A percentile compares a stretch with the other conserved stretches of the same genome.
Evolutionary conservation across 2,113 vertebrate genomes (phyloP).

Genomic region (Cygnus buccinator): DNA sequence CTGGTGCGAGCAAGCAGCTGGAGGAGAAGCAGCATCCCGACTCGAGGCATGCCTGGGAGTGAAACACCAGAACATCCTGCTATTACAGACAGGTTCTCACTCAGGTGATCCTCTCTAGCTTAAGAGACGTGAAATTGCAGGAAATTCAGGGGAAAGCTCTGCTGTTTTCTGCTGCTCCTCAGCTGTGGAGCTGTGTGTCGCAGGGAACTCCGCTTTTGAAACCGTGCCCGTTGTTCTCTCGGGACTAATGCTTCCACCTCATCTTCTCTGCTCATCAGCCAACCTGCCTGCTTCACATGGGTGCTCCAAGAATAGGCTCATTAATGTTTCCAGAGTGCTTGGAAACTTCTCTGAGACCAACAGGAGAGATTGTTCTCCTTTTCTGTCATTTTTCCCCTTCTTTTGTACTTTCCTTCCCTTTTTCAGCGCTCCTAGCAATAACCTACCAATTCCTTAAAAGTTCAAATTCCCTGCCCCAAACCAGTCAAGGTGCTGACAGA

Average conservation of each 20-base stretch:
- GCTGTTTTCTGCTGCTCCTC: neutral
- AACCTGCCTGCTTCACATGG: neutral
- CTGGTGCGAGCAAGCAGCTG: neutral
- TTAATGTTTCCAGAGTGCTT: neutral
- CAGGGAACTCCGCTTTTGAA: neutral
- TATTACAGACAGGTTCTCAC: too few relatives aligned
- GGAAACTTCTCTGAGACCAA: neutral
- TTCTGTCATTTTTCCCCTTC: neutral
- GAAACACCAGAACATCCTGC: fast-evolving
- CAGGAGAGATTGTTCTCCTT: neutral
- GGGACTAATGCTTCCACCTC: neutral
- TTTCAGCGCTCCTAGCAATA: neutral
- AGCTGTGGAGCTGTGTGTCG: fast-evolving
- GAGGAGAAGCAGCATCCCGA: neutral
- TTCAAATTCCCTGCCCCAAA: neutral
- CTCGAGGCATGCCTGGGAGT: neutral
- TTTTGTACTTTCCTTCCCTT: neutral
- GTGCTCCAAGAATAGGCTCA: neutral
- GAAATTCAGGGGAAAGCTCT: neutral
- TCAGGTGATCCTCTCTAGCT: too few relatives aligned
- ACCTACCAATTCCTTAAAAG: neutral
- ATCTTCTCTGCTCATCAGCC: neutral
- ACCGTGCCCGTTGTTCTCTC: neutral
- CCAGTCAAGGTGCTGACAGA: neutral
- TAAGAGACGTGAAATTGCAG: neutral